Evolutionary conservation across 2,797 vertebrate genomes (phyloP), one percentile per base, ranked within the genome.

Genomic region (Lagorchestes hirsutus): DNA sequence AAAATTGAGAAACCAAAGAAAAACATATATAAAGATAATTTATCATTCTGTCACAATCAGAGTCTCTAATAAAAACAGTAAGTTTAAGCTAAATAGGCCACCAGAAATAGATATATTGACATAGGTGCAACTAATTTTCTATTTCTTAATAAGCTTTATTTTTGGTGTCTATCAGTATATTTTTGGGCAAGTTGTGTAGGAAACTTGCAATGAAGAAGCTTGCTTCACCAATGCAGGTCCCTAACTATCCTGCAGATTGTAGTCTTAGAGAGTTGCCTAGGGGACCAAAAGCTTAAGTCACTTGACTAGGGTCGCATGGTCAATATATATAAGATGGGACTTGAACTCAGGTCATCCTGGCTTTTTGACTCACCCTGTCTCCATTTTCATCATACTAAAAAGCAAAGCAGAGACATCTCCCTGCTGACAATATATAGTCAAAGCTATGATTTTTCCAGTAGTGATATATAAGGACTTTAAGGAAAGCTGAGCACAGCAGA

Each of bases 31-130:
- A 94, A 95, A n/a, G 13, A 90, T 90, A 95, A 92, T 59, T 18
- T 90, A 55, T 96, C 82, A 92, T 92, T 97, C 91, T 92, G 52
- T 93, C 90, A 46, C 52, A 91, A 91, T 95, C 94, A 93, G 52
- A 87, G 74, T 95, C 57, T 34, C 93, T 94, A 93, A 92, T 92
- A n/a, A 96, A 96, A 92, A 90, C 46, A 93, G 50, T 56, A 90
- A 93, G 93, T 82, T 93, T 94, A 67, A 96, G 95, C 92, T 91
- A 96, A 98, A 90, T 94, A 93, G 93, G 29, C 74, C 92, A 24
- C 55, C 54, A 62, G 59, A 55, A 96, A 97, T 82, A 82, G 74
- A 87, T 27, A 46, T 87, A 22, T 87, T 87, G 74, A 87, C 40
- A 87, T 11, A 50, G 22, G 74, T 27, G 74, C 0, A 0, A 87